Base-by-base conservation (phyloP, 1,140 invertebrate genomes). In the Rhizoglyphus robini region DNA sequence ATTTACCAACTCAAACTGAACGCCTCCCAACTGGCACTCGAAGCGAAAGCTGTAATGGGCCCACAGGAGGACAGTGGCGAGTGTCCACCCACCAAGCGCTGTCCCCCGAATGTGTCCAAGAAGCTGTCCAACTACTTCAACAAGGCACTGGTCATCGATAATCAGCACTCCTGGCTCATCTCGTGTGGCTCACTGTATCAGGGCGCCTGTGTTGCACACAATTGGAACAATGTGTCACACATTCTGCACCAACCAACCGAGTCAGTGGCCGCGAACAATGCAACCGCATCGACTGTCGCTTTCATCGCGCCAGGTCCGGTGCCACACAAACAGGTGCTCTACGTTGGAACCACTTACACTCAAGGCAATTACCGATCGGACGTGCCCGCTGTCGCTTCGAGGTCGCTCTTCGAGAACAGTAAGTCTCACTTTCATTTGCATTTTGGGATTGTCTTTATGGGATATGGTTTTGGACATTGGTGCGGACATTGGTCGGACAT, bases 231-330 rank as follows among this genome's bases (percentile, higher is more conserved):
- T 79, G 91, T 97, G 68, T 86, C 87, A 27, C 83, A 86, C 73
- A 82, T 85, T 36, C 80, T 83, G 47, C 81, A 84, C 68, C 84
- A 86, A 71, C 84, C 88, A 1, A 83, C 83, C 54, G 88, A 90
- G 74, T 86, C 91, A 2, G 90, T 97, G 3, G 93, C 95, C 4
- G 90, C 95, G 0, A 97, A 96, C 75, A 94, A 95, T 79, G 87
- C 82, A 32, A 89, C 85, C 30, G 88, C 93, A 0, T 95, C 93
- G 0, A 96, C 94, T 4, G 90, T 97, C 32, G 93, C 90, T 32
- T 96, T 98, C 76, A 95, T 97, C 69, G 92, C 92, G 0, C 90
- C 90, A 0, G 92, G 93, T 0, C 92, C 92, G 25, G 85, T 87
- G 0, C 63, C 69, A 74, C 78, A 80, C 36, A 88, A 88, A 2